Conservation (phyloP, 2,113 vertebrate species). For the Vanacampus margaritifer region DNA sequence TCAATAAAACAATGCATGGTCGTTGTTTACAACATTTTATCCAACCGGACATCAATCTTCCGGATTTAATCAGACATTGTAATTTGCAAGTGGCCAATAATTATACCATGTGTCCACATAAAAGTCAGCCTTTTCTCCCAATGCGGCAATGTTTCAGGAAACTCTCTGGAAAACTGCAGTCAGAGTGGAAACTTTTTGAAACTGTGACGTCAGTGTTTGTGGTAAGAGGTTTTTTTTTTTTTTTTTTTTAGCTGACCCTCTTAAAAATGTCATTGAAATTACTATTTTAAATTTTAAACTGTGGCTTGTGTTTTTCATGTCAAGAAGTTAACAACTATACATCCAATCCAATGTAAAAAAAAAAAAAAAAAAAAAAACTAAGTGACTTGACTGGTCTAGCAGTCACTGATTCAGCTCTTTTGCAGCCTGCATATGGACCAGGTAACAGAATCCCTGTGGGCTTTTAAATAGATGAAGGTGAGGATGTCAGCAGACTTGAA, state of each 20-base stretch:
- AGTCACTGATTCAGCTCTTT: conserved; percentile 33
- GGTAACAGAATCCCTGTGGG: conserved; percentile 51
- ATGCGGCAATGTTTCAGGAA: background rate
- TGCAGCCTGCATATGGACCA: conserved; percentile 19
- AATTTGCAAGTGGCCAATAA: background rate
- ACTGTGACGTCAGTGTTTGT: background rate
- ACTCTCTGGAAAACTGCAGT: background rate
- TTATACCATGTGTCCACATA: background rate
- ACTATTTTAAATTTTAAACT: background rate
- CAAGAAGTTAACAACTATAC: no score
- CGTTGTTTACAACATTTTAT: background rate
- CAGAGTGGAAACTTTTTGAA: background rate
- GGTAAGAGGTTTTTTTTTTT: no score
- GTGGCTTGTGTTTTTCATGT: background rate
- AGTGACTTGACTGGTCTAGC: background rate
- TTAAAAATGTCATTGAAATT: background rate
- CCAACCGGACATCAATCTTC: background rate
- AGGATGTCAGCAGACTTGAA: conserved; percentile 22
- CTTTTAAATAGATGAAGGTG: conserved; percentile 38
- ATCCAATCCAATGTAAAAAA: background rate
- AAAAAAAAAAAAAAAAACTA: background rate
- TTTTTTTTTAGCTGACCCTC: background rate
- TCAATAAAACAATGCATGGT: conserved; percentile 8
- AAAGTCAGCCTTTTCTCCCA: background rate
- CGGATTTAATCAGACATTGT: background rate